A percentile compares a stretch with the other conserved stretches of the same genome.
These are phyloP conservation scores for Pogona vitticeps DNA, from an alignment of 2,113 vertebrate species.

Conservation along the genomic window DNA sequence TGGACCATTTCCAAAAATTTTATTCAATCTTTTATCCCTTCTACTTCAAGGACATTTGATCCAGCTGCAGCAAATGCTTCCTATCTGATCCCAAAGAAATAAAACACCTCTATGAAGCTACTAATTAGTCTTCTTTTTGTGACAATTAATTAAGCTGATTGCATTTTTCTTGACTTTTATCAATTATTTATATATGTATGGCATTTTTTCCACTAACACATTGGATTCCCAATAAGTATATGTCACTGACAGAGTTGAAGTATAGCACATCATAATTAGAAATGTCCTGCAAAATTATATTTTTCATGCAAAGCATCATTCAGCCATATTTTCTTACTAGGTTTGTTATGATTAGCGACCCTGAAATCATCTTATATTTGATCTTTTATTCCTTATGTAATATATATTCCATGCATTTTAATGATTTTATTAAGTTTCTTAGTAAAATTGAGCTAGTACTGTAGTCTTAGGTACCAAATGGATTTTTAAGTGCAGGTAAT, in stretches of 20 bases:
- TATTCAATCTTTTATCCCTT: conserved; percentile 49
- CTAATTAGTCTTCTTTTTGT: conserved; percentile 73
- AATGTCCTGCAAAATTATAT: not conserved
- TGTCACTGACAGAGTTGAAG: not conserved
- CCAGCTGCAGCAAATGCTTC: conserved; percentile 56
- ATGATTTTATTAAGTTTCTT: not conserved
- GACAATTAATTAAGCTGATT: conserved; percentile 61
- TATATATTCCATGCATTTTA: not conserved
- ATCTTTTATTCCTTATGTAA: not conserved
- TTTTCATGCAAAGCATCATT: not conserved
- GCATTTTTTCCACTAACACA: not conserved
- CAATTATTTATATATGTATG: conserved; percentile 53
- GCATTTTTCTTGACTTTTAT: conserved; percentile 43
- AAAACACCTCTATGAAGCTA: conserved; percentile 60
- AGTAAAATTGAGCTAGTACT: not conserved
- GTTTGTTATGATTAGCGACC: not conserved
- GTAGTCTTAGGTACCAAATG: not conserved
- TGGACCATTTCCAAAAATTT: conserved; percentile 65
- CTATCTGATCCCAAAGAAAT: conserved; percentile 63
- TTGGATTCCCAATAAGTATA: not conserved
- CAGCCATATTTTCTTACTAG: not conserved
- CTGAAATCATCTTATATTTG: not conserved
- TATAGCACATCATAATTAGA: not conserved
- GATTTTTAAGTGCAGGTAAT: not conserved
- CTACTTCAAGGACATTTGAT: conserved; percentile 67